Evolutionary conservation across 2,113 vertebrate species (phyloP), one percentile per base, ranked within the genome.

Genomic region (Gracilinanus agilis): DNA sequence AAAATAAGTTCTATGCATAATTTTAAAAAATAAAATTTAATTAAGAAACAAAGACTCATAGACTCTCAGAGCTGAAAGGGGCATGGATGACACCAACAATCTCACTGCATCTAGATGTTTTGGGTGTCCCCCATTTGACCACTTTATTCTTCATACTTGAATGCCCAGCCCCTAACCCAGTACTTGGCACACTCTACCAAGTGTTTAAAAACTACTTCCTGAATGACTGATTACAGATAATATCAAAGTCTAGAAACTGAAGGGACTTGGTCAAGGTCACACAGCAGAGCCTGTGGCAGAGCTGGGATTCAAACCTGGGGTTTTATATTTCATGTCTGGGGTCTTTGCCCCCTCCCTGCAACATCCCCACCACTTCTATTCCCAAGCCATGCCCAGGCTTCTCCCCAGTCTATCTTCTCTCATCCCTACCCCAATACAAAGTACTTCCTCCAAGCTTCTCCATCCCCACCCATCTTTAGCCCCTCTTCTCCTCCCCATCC

Each of bases 401-500:
- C 61, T 67, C 29, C 12, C 61, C 3, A 4, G 29, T 12, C 34
- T 29, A 67, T 34, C 29, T 12, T n/a, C 58, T 75, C 34, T 40
- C 34, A 1, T 75, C 29, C 11, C 61, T 4, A n/a, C 13, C 61
- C 61, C 29, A 61, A 34, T 16, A 67, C 12, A 67, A 67, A 67
- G 61, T 12, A 9, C 61, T 67, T n/a, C 61, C 34, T 67, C 67
- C 34, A n/a, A 83, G 67, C 13, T 83, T 83, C 67, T 13, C 67
- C 19, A 83, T 40, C 67, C 19, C 67, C 19, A 21, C 67, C 67
- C 16, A 5, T n/a, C 67, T 83, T 83, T 27, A n/a, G 27, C 44
- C 34, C 25, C 92, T 75, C 34, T n/a, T 67, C 91, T 27, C 93
- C 53, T 90, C 89, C 92, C 67, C 44, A 88, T 40, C 90, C 29